These are phyloP conservation scores for Chloropsis hardwickii DNA, from an alignment of 2,113 vertebrate genomes.

Conservation along the genomic window DNA sequence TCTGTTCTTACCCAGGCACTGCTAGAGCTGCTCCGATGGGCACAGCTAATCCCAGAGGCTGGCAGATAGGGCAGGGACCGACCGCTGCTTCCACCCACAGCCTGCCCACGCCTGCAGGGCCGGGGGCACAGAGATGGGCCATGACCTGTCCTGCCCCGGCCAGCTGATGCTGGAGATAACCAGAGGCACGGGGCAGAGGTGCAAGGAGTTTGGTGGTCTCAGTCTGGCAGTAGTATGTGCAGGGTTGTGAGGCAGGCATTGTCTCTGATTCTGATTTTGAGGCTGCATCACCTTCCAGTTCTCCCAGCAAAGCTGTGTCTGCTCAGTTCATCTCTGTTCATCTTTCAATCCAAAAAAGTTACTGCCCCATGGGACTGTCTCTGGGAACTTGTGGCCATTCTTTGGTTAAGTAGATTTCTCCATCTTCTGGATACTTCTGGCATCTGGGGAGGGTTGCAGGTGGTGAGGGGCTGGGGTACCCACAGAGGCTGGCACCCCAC, in stretches of 20 bases:
- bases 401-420: not conserved
- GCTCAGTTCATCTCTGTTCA: not conserved
- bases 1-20: constrained; percentile 11
- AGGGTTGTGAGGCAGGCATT: not conserved
- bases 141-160: not conserved
- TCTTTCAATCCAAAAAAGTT: not conserved
- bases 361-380: not conserved
- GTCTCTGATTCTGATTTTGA: not conserved
- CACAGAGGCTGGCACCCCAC: not conserved
- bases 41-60: constrained; percentile 34
- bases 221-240: fast-evolving
- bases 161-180: not conserved
- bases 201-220: not conserved
- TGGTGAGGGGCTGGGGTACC: not conserved
- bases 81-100: not conserved
- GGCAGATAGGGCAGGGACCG: not conserved
- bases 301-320: not conserved
- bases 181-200: not conserved
- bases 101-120: fast-evolving
- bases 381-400: fast-evolving
- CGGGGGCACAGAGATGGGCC: not conserved
- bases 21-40: not conserved
- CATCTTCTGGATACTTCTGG: not conserved
- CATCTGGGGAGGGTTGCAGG: not conserved
- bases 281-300: not conserved